A percentile compares a stretch with the other conserved stretches of the same genome.
Conservation (phyloP, 2,797 vertebrate genomes). For the Bovichtus variegatus region DNA sequence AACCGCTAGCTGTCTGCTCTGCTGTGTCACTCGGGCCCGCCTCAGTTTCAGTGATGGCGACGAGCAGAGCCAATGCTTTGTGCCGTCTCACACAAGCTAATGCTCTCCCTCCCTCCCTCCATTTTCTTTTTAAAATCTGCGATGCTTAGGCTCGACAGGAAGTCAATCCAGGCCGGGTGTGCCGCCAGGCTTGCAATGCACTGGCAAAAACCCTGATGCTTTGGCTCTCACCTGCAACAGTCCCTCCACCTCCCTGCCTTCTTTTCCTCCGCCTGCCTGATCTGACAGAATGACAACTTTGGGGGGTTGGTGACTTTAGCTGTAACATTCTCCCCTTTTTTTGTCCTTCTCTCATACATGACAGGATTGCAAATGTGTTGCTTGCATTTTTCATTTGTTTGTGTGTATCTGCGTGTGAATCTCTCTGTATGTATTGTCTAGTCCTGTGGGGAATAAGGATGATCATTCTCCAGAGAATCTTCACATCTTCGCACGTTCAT, state of each 20-base stretch:
- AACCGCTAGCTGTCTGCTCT: too few relatives aligned
- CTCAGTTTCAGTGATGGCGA: too few relatives aligned
- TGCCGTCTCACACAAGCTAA: too few relatives aligned
- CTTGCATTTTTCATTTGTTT: conserved; percentile 31
- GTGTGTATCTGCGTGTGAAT: neutral
- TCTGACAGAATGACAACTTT: conserved; percentile 37
- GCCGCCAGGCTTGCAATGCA: too few relatives aligned
- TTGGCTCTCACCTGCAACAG: conserved; percentile 58
- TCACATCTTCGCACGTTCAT: conserved; percentile 14
- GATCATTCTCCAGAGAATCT: conserved; percentile 53
- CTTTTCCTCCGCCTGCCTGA: conserved; percentile 21
- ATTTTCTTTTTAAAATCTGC: too few relatives aligned
- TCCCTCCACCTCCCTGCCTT: neutral
- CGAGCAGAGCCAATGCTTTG: too few relatives aligned
- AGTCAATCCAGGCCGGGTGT: too few relatives aligned
- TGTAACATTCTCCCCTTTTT: conserved; percentile 7
- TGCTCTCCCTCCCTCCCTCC: too few relatives aligned
- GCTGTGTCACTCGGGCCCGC: too few relatives aligned
- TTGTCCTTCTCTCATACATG: conserved; percentile 26
- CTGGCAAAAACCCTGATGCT: conserved; percentile 10
- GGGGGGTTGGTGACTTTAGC: conserved; percentile 14
- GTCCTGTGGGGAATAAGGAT: conserved; percentile 49
- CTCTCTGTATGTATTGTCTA: neutral
- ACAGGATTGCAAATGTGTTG: conserved; percentile 16
- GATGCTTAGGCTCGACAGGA: too few relatives aligned